A percentile compares a stretch with the other conserved stretches of the same genome.
Evolutionary conservation across 2,888 invertebrate species (phyloP).

Genomic region (Pyrrhia umbra): DNA sequence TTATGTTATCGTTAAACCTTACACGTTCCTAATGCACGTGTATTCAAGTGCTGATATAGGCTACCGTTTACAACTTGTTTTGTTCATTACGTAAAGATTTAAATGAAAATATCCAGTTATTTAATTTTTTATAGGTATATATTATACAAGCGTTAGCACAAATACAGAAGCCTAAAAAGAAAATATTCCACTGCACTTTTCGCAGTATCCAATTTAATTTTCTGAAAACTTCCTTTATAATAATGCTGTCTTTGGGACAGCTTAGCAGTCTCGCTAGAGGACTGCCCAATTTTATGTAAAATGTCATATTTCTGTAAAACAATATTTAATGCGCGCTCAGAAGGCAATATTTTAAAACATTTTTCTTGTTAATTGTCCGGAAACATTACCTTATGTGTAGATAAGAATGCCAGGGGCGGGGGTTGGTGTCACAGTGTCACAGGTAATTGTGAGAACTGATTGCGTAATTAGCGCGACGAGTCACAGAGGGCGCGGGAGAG

Average conservation of each 20-base stretch:
- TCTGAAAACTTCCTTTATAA: no score
- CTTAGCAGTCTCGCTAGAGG: no score
- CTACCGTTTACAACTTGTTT: constrained; percentile 1
- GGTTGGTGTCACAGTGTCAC: constrained; percentile 65
- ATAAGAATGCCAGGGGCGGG: constrained; percentile 56
- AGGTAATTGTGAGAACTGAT: constrained; percentile 89
- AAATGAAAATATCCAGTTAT: constrained; percentile 19
- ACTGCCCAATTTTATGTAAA: no score
- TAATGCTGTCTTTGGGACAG: no score
- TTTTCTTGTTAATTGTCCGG: constrained; percentile 22
- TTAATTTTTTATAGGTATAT: no score
- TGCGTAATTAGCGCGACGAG: constrained; percentile 87
- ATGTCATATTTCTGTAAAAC: no score
- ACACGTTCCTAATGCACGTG: constrained; percentile 39
- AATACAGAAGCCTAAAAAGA: no score
- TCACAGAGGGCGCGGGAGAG: constrained; percentile 86
- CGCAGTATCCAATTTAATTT: no score
- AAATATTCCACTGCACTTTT: no score
- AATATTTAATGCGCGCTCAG: no score
- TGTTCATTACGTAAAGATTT: constrained; percentile 5
- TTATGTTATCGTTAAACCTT: constrained; percentile 31
- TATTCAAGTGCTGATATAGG: constrained; percentile 43
- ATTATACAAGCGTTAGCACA: no score
- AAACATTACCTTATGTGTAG: constrained; percentile 37
- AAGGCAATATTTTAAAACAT: background rate